phyloP scores from a whole-genome alignment of 2,888 invertebrate species.

The Podabrus alpinus region DNA sequence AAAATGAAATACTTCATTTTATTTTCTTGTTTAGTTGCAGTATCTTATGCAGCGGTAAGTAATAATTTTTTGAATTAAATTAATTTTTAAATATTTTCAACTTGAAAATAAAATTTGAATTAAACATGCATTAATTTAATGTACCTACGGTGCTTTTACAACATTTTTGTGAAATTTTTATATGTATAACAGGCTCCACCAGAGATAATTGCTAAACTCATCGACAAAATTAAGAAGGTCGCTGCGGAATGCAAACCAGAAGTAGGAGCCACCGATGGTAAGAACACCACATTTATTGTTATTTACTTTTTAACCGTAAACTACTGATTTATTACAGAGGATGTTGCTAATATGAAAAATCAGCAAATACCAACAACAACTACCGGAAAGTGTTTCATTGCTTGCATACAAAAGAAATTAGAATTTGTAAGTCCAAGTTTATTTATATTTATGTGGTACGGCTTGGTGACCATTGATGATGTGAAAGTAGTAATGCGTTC shows the following conservation, averaged over 20 bases:
- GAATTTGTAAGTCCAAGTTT: slow-evolving; percentile 6
- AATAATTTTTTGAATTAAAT: neutral
- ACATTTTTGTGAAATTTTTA: neutral
- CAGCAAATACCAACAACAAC: neutral
- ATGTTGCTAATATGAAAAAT: neutral
- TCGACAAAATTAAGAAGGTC: neutral
- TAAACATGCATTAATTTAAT: no score
- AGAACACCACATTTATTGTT: neutral
- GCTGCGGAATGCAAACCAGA: neutral
- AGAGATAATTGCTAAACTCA: neutral
- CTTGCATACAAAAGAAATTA: neutral
- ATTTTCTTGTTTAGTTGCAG: neutral
- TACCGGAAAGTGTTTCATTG: slow-evolving; percentile 1
- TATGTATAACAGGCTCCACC: neutral
- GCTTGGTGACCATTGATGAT: no score
- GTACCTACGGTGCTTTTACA: no score
- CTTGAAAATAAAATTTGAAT: no score
- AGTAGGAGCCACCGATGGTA: neutral
- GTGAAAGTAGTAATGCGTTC: no score
- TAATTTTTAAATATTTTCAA: no score
- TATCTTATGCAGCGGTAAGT: neutral
- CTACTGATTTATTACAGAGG: neutral
- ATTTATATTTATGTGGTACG: no score
- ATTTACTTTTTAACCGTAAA: neutral
- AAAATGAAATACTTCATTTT: neutral